Evolutionary conservation across 1,140 invertebrate genomes (phyloP).

Genomic region (Neodiprion virginianus): DNA sequence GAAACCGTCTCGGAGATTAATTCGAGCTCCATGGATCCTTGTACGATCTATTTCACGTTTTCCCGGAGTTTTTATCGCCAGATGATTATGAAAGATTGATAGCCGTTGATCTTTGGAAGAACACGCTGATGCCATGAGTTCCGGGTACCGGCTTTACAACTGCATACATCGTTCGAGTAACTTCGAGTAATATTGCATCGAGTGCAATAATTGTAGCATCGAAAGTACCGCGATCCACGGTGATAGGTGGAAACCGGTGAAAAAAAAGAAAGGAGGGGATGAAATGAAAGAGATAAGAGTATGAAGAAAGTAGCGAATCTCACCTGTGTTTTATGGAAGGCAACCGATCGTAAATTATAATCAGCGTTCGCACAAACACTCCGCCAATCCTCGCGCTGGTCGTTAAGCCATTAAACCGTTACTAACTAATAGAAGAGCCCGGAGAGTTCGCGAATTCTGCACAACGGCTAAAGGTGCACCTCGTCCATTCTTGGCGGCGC

Average conservation of each 20-base stretch:
- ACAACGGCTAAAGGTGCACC: not conserved
- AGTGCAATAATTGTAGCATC: no score
- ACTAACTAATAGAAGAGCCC: conserved; percentile 18
- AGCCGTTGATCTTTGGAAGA: no score
- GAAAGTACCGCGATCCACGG: not conserved
- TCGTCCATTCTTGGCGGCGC: not conserved
- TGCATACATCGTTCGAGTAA: no score
- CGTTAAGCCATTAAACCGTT: conserved; percentile 35
- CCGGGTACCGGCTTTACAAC: no score
- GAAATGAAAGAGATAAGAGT: conserved; percentile 9
- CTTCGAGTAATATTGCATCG: no score
- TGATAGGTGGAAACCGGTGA: conserved; percentile 22
- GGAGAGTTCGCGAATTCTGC: not conserved
- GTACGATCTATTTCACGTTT: no score
- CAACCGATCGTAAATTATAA: conserved; percentile 53
- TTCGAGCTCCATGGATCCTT: no score
- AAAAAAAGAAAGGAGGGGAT: conserved; percentile 8
- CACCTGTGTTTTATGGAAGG: conserved; percentile 42
- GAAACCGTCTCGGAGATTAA: no score
- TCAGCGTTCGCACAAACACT: conserved; percentile 48
- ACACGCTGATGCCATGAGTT: no score
- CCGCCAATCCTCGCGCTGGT: conserved; percentile 41
- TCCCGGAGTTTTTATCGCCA: no score
- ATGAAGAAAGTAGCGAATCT: conserved; percentile 21
- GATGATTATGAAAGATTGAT: no score